These are phyloP conservation scores for Eucera pruinosa DNA, from an alignment of 2,888 invertebrate genomes.

Conservation along the genomic window DNA sequence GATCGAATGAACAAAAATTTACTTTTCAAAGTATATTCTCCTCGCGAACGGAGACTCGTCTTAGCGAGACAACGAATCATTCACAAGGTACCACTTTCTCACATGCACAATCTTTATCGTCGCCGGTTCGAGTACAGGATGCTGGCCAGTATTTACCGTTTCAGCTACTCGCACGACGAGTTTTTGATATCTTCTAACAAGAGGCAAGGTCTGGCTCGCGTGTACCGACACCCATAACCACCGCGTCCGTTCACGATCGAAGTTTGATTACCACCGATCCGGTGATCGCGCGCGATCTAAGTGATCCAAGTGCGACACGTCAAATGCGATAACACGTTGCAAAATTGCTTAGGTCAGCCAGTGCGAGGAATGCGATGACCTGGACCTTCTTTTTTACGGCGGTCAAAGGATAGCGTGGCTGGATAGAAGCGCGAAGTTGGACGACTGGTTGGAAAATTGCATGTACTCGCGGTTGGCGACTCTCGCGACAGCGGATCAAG, in stretches of 20 bases:
- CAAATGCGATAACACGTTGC: background rate
- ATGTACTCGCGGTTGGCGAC: no score
- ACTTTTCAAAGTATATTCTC: conserved; percentile 7
- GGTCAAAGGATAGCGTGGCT: background rate
- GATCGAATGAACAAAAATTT: background rate
- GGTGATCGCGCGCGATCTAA: background rate
- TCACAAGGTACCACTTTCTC: conserved; percentile 38
- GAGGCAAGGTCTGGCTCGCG: background rate
- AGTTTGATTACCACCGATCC: background rate
- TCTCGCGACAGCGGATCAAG: background rate
- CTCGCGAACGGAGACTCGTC: conserved; percentile 16
- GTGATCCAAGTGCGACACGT: background rate
- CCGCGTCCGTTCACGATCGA: background rate
- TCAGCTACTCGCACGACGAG: conserved; percentile 8
- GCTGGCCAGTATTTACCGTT: conserved; percentile 36
- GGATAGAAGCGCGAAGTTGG: background rate
- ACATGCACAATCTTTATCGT: conserved; percentile 9
- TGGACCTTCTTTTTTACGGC: background rate
- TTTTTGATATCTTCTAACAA: background rate
- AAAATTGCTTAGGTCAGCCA: conserved; percentile 13
- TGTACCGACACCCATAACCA: background rate
- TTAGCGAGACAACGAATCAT: conserved; percentile 29
- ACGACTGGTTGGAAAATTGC: conserved; percentile 27
- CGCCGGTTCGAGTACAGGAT: background rate
- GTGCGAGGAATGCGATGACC: background rate